Evolutionary conservation across 2,888 invertebrate genomes (phyloP), one percentile per base, ranked within the genome.

Genomic region (Mycalesis mineus): DNA sequence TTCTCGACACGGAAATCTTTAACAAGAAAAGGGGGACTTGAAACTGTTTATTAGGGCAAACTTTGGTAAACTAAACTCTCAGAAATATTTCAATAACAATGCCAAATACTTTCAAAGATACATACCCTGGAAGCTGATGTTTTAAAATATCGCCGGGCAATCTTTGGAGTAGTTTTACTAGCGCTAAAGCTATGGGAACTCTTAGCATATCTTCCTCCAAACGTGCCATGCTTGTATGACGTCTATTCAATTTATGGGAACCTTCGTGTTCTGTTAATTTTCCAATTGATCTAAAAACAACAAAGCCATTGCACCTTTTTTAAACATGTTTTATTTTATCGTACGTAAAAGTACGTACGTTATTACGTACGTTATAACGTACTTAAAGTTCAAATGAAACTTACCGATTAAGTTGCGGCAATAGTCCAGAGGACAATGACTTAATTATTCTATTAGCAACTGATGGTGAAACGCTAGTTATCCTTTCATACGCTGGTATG

Each of bases 181-280:
- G 91, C 0, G 99, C 98, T 55, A 98, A 83, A 0, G 98, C 97
- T 59, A 99, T 94, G 0, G 99, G 98, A 7, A 98, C 95, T 48
- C 97, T 91, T 63, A 96, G 88, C 68, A 98, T 93, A 73, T 98
- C 98, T 64, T 97, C 96, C 71, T 96, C 95, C 75, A 98, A 98
- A n/a, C 95, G 92, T 68, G 94, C 94, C 7, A 91, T 80, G 0
- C 71, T 67, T 1, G 91, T 91, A 33, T 91, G 92, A 55, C 93
- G 93, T 1, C 94, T 92, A 74, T 96, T 96, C 0, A 95, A 80
- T 72, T 96, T 96, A 75, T 97, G 96, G 9, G 93, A 93, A 31
- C 85, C 91, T 66, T 96, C 96, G 65, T 94, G 93, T 7, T 92
- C 92, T 0, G 94, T 94, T 77, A 94, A 71, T 67, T 83, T 89